Conservation (phyloP, 2,797 vertebrate species). For the Malurus leucopterus region DNA sequence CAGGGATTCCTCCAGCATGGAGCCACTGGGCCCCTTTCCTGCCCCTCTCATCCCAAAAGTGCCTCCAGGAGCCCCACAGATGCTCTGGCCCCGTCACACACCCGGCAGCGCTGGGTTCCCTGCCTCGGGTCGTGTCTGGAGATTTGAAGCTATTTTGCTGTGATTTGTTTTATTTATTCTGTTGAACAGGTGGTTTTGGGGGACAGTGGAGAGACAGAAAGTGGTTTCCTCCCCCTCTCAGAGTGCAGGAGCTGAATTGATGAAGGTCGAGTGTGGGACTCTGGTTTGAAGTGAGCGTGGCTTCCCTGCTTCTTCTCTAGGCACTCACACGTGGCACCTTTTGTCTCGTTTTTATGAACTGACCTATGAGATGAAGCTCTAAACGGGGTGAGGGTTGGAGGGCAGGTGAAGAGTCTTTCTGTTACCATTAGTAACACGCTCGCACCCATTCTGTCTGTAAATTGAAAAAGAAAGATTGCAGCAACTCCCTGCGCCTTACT, state of each 20-base stretch:
- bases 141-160: not conserved
- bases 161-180: not conserved
- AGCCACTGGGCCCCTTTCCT: not conserved
- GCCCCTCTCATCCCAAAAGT: not conserved
- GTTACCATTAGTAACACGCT: conserved; percentile 42
- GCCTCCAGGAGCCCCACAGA: not conserved
- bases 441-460: conserved; percentile 17
- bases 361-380: not conserved
- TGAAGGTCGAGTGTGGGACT: not conserved
- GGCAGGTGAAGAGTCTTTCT: conserved; percentile 41
- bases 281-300: not conserved
- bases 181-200: not conserved
- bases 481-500: not conserved
- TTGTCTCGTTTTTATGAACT: conserved; percentile 33
- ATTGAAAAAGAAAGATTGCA: conserved; percentile 3
- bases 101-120: fast-evolving
- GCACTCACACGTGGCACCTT: not conserved
- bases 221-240: not conserved
- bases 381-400: conserved; percentile 39
- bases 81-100: fast-evolving
- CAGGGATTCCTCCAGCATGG: fast-evolving
- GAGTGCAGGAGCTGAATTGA: conserved; percentile 3
- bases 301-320: not conserved
- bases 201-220: not conserved
- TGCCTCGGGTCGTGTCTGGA: not conserved